Evolutionary conservation across 2,797 vertebrate genomes (phyloP).

Genomic region (Holocentrus rufus): DNA sequence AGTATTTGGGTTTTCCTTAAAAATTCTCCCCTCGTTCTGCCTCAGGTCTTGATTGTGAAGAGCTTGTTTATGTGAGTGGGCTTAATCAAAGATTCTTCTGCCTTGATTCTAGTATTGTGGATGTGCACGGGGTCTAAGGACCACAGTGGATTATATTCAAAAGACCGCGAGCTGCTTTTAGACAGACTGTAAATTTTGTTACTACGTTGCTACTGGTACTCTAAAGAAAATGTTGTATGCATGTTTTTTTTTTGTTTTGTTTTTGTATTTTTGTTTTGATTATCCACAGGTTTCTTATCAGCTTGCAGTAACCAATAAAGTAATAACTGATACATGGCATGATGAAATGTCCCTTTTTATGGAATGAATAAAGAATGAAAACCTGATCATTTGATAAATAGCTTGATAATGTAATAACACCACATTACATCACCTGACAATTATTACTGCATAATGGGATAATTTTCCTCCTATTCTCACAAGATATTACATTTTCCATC

Average conservation of each 20-base stretch:
- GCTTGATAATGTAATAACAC: neutral
- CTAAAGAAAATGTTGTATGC: neutral
- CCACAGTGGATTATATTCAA: constrained; percentile 3
- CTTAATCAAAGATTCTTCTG: constrained; percentile 55
- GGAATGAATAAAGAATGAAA: neutral
- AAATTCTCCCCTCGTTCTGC: constrained; percentile 16
- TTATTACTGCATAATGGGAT: constrained; percentile 14
- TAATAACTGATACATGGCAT: too few relatives aligned
- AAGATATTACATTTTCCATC: too few relatives aligned
- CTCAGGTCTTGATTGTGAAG: constrained; percentile 61
- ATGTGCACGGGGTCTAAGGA: constrained; percentile 25
- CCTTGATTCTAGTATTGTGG: constrained; percentile 37
- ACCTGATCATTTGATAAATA: neutral
- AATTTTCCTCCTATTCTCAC: too few relatives aligned
- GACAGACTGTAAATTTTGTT: neutral
- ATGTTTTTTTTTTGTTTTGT: too few relatives aligned
- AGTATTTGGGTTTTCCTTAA: constrained; percentile 37
- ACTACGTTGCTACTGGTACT: neutral
- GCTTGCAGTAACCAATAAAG: too few relatives aligned
- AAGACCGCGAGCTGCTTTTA: too few relatives aligned
- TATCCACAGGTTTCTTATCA: neutral
- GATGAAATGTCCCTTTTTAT: too few relatives aligned
- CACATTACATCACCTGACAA: neutral
- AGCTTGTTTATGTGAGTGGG: constrained; percentile 40
- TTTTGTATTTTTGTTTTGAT: neutral